phyloP scores from a whole-genome alignment of 2,888 invertebrate species.

The Agriopis marginaria region DNA sequence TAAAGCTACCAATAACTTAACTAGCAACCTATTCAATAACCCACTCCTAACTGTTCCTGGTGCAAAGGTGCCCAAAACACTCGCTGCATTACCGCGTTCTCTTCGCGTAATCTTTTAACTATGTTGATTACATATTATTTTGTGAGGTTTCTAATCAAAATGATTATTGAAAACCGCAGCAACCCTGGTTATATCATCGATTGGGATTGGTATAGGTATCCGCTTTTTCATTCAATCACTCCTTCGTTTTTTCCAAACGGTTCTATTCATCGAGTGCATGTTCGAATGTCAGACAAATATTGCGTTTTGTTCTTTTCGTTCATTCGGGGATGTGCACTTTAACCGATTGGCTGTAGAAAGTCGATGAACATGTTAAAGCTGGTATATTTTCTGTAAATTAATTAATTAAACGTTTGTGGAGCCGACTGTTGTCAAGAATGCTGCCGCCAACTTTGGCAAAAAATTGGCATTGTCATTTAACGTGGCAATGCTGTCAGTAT shows the following conservation, averaged over 20 bases:
- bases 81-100: too few species aligned
- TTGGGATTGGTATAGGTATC: constrained; percentile 13
- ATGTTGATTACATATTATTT: too few species aligned
- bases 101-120: too few species aligned
- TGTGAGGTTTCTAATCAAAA: too few species aligned
- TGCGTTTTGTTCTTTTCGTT: constrained; percentile 25
- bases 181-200: constrained; percentile 10
- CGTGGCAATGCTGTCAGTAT: too few species aligned
- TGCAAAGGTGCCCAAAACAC: too few species aligned
- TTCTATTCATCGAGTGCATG: constrained; percentile 29
- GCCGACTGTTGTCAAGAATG: too few species aligned
- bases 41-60: too few species aligned
- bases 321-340: constrained; percentile 26
- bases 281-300: constrained; percentile 32
- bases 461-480: too few species aligned
- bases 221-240: constrained; percentile 28
- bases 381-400: background rate
- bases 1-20: too few species aligned
- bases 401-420: background rate
- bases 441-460: too few species aligned
- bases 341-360: constrained; percentile 13
- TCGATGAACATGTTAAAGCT: constrained; percentile 3
- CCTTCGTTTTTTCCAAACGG: constrained; percentile 28
- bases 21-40: too few species aligned
- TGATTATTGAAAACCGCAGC: background rate